phyloP scores from a whole-genome alignment of 2,113 vertebrate genomes.

The Silurus asotus region DNA sequence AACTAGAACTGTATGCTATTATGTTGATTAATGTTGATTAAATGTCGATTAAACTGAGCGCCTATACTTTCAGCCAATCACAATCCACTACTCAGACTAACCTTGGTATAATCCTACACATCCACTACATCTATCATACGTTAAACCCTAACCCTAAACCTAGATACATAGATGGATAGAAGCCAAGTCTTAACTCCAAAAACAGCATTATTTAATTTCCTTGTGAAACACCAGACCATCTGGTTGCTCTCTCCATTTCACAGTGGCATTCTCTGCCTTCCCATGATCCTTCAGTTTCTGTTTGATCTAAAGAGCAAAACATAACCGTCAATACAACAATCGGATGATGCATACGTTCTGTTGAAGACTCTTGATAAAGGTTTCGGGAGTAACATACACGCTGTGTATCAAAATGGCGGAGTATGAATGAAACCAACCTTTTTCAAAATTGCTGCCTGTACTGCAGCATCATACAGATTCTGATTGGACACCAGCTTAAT shows the following conservation, averaged over 20 bases:
- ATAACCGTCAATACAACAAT: neutral
- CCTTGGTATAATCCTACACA: no score
- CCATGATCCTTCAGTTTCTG: neutral
- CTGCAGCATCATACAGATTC: neutral
- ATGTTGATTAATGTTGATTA: no score
- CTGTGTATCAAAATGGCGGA: neutral
- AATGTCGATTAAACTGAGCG: no score
- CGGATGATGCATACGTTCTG: neutral
- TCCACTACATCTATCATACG: no score
- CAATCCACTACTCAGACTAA: no score
- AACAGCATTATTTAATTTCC: neutral
- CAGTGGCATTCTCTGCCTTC: neutral
- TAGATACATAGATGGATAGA: no score
- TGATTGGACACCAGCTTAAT: neutral
- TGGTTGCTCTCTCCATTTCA: neutral
- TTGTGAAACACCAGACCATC: constrained; percentile 7
- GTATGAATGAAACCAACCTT: neutral
- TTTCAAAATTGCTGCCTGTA: neutral
- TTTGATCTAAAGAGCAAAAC: neutral
- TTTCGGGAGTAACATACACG: no score
- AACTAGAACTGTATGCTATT: no score
- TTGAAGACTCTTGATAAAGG: no score
- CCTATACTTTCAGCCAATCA: no score
- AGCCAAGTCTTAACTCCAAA: neutral
- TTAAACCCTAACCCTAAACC: no score